These are phyloP conservation scores for Prosopocoilus inquinatus DNA, from an alignment of 2,888 invertebrate species.

Conservation along the genomic window DNA sequence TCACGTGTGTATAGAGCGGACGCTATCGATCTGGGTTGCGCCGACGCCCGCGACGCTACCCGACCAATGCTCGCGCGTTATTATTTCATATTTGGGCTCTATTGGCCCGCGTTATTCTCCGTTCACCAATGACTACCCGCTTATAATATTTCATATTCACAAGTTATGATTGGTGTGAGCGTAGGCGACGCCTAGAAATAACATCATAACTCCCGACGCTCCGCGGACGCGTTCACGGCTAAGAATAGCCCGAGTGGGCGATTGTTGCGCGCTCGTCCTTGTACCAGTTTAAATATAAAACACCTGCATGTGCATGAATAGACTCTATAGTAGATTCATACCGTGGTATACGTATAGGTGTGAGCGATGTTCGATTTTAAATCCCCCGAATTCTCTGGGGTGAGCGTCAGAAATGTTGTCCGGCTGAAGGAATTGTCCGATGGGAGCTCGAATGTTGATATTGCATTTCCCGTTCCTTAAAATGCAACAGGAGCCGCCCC, in stretches of 20 bases:
- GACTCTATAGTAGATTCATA: neutral
- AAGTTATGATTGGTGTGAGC: conserved; percentile 42
- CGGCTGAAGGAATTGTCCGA: conserved; percentile 26
- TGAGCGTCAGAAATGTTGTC: conserved; percentile 32
- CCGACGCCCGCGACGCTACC: conserved; percentile 48
- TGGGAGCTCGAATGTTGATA: conserved; percentile 17
- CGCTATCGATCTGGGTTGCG: conserved; percentile 46
- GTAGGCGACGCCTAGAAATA: conserved; percentile 30
- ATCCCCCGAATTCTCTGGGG: conserved; percentile 21
- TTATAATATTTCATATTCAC: conserved; percentile 45
- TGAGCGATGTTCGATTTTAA: conserved; percentile 1
- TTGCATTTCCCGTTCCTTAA: conserved; percentile 54
- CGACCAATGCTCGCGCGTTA: conserved; percentile 59
- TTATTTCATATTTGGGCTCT: conserved; percentile 63
- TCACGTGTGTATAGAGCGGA: conserved; percentile 13
- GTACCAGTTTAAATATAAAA: neutral
- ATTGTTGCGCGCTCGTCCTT: conserved; percentile 13
- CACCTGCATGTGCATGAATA: neutral
- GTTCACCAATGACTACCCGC: conserved; percentile 36
- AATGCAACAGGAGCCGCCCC: conserved; percentile 49
- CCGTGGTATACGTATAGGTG: neutral
- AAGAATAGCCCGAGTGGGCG: conserved; percentile 3
- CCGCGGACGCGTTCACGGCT: neutral
- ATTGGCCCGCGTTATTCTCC: conserved; percentile 55
- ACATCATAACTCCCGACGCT: conserved; percentile 6